phyloP scores from a whole-genome alignment of 2,113 vertebrate genomes.

The Puffinus mauretanicus region DNA sequence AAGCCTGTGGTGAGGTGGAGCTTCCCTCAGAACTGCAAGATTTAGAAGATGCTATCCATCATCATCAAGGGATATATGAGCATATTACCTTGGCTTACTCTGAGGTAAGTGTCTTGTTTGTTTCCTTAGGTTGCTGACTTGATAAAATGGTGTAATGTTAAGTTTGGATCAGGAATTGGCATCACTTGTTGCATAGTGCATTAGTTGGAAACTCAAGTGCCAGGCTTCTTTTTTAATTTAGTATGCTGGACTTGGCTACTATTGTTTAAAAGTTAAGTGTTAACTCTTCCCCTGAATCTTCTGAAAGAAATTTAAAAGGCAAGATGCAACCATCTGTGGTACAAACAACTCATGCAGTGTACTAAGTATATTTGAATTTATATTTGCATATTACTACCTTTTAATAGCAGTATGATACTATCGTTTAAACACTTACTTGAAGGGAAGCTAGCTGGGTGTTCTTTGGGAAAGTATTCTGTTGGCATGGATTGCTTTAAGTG shows the following conservation, averaged over 20 bases:
- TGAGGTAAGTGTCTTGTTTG: conserved; percentile 76
- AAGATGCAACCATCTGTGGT: background rate
- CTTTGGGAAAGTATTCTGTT: background rate
- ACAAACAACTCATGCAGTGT: background rate
- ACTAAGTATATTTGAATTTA: background rate
- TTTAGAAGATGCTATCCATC: conserved; percentile 95
- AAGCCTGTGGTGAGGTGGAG: conserved; percentile 95
- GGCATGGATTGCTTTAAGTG: background rate
- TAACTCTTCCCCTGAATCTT: background rate
- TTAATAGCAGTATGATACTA: background rate
- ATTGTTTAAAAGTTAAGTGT: background rate
- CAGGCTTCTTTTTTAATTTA: background rate
- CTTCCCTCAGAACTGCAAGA: conserved; percentile 97
- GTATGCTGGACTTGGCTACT: background rate
- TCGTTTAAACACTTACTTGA: background rate
- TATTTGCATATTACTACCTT: background rate
- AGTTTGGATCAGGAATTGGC: background rate
- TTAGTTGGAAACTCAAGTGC: background rate
- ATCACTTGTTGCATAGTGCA: background rate
- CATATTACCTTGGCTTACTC: conserved; percentile 94
- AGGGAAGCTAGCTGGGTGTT: background rate
- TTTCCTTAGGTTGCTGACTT: background rate
- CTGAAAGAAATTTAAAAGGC: background rate
- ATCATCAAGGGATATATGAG: conserved; percentile 96
- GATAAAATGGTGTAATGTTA: background rate